phyloP scores from a whole-genome alignment of 2,113 vertebrate species.

The Stegastes partitus region DNA sequence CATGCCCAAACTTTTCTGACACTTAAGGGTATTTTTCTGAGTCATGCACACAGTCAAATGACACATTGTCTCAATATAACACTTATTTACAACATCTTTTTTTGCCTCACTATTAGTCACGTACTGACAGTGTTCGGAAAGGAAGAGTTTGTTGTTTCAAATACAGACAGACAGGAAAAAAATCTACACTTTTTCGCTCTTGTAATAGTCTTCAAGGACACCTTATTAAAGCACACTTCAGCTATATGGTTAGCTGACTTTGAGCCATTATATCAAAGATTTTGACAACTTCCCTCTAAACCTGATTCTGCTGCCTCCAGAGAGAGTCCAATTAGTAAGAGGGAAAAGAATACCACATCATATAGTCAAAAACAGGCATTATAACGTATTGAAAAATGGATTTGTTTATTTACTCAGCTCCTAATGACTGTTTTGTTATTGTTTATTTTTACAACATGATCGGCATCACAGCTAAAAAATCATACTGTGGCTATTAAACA shows the following conservation, averaged over 20 bases:
- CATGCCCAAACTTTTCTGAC: slow-evolving; percentile 27
- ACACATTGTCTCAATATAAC: background rate
- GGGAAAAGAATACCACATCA: slow-evolving; percentile 13
- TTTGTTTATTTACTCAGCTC: background rate
- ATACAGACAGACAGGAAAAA: background rate
- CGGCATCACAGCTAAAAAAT: background rate
- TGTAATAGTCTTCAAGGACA: slow-evolving; percentile 58
- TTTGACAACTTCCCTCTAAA: slow-evolving; percentile 73
- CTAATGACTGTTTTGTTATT: background rate
- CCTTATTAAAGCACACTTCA: slow-evolving; percentile 76
- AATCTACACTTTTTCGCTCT: slow-evolving; percentile 10
- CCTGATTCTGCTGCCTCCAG: slow-evolving; percentile 45
- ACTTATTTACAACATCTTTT: background rate
- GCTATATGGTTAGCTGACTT: slow-evolving; percentile 73
- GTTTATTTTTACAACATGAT: background rate
- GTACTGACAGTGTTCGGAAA: slow-evolving; percentile 27
- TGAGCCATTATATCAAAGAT: slow-evolving; percentile 70
- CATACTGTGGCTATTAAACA: background rate
- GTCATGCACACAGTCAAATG: slow-evolving; percentile 8
- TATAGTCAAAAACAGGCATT: slow-evolving; percentile 12
- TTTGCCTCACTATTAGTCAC: slow-evolving; percentile 3
- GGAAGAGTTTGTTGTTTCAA: slow-evolving; percentile 22
- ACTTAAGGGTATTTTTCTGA: background rate
- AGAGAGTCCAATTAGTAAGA: slow-evolving; percentile 70
- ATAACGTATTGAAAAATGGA: background rate